These are phyloP conservation scores for Chrysopa pallens DNA, from an alignment of 1,140 invertebrate species.

Conservation along the genomic window DNA sequence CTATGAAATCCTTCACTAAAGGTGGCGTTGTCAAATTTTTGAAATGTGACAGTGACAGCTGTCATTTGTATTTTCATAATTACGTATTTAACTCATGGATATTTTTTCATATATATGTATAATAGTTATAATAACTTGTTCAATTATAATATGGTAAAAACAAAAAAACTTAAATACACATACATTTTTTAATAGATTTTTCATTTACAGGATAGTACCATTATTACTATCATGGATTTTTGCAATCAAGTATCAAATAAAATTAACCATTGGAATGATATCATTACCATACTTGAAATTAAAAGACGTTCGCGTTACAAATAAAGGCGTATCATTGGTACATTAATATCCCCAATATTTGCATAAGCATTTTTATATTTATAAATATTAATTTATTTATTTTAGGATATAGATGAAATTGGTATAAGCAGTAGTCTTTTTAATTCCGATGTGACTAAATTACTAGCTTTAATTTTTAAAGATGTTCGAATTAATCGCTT, in stretches of 20 bases:
- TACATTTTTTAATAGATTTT: constrained; percentile 8
- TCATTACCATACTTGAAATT: constrained; percentile 42
- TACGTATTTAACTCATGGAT: neutral
- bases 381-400: constrained; percentile 8
- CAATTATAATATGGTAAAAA: neutral
- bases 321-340: constrained; percentile 48
- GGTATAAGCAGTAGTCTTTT: constrained; percentile 76
- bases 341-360: constrained; percentile 18
- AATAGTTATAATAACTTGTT: neutral
- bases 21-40: too few species aligned
- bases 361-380: neutral
- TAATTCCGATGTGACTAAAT: constrained; percentile 75
- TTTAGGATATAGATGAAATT: constrained; percentile 70
- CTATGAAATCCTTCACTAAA: too few species aligned
- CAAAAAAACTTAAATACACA: neutral
- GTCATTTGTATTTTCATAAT: too few species aligned
- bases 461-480: constrained; percentile 64
- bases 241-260: constrained; percentile 38
- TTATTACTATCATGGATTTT: constrained; percentile 42
- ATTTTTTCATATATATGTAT: neutral
- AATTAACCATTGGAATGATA: constrained; percentile 43
- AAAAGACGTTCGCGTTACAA: constrained; percentile 42
- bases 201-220: constrained; percentile 37
- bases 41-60: too few species aligned
- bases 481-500: constrained; percentile 61